A percentile compares a stretch with the other conserved stretches of the same genome.
Conservation (phyloP, 2,888 invertebrate genomes). For the Agrochola lychnidis region DNA sequence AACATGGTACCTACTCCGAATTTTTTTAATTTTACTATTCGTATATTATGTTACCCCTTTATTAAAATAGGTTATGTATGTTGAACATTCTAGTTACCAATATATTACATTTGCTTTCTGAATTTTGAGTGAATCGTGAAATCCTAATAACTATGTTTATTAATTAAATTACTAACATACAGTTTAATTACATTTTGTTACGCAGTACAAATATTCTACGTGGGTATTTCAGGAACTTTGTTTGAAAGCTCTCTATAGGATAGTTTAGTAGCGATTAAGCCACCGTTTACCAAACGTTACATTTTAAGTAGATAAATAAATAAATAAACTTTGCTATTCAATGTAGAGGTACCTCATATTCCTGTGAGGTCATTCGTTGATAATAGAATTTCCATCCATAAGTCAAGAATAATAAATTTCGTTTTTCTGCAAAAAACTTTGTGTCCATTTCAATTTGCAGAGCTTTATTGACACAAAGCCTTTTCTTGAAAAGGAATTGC, state of each 20-base stretch:
- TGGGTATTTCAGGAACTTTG: background rate
- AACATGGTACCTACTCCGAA: background rate
- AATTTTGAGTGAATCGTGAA: background rate
- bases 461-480: slow-evolving; percentile 46
- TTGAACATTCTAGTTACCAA: background rate
- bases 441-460: slow-evolving; percentile 49
- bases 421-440: slow-evolving; percentile 38
- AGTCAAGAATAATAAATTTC: slow-evolving; percentile 30
- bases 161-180: background rate
- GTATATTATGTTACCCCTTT: background rate
- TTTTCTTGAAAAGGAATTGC: slow-evolving; percentile 44
- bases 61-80: background rate
- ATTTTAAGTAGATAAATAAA: background rate
- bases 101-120: slow-evolving; percentile 4
- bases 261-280: background rate
- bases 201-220: background rate
- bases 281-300: background rate
- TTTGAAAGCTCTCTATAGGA: background rate
- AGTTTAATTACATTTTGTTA: background rate
- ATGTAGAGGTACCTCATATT: background rate
- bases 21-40: background rate
- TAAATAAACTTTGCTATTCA: background rate
- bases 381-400: slow-evolving; percentile 53
- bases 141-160: background rate
- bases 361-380: slow-evolving; percentile 9